Percentiles rank a stretch among this genome's conserved stretches.
phyloP scores from a whole-genome alignment of 2,888 invertebrate species.

The Pristionchus entomophagus region DNA sequence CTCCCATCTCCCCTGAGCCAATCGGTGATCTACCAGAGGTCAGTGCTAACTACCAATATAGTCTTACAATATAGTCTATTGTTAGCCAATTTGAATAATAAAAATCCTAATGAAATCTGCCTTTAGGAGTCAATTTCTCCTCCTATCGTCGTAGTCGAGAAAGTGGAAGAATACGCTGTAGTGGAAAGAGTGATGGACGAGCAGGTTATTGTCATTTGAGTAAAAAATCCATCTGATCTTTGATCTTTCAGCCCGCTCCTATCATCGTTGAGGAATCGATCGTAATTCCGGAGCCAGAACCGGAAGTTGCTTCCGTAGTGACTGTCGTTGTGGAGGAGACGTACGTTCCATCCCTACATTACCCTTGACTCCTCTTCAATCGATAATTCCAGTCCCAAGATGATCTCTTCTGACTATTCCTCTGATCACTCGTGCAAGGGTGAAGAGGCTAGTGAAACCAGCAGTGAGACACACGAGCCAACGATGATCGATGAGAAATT shows the following conservation, averaged over 20 bases:
- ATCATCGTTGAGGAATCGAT: not conserved
- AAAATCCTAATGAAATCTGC: too few relatives aligned
- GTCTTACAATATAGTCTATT: too few relatives aligned
- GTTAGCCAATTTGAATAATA: too few relatives aligned
- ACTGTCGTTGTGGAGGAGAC: slow-evolving; percentile 40
- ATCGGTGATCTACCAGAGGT: slow-evolving; percentile 33
- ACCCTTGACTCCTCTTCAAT: not conserved
- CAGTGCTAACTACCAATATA: not conserved
- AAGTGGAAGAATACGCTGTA: slow-evolving; percentile 49
- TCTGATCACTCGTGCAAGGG: slow-evolving; percentile 44
- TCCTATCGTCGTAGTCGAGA: slow-evolving; percentile 33
- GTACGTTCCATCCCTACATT: not conserved
- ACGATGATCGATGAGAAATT: slow-evolving; percentile 41
- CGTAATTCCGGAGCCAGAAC: slow-evolving; percentile 38
- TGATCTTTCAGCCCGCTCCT: slow-evolving; percentile 33
- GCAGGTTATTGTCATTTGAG: not conserved
- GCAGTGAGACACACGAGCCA: slow-evolving; percentile 36
- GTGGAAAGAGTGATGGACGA: slow-evolving; percentile 46
- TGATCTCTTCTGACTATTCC: slow-evolving; percentile 47
- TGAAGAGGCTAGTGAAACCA: slow-evolving; percentile 42
- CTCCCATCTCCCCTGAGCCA: slow-evolving; percentile 43
- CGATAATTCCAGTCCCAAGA: not conserved
- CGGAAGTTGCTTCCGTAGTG: slow-evolving; percentile 24
- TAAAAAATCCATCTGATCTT: slow-evolving; percentile 2
- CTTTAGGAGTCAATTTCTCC: slow-evolving; percentile 10